phyloP scores from a whole-genome alignment of 2,888 invertebrate genomes.

The Bhutanitis thaidina region DNA sequence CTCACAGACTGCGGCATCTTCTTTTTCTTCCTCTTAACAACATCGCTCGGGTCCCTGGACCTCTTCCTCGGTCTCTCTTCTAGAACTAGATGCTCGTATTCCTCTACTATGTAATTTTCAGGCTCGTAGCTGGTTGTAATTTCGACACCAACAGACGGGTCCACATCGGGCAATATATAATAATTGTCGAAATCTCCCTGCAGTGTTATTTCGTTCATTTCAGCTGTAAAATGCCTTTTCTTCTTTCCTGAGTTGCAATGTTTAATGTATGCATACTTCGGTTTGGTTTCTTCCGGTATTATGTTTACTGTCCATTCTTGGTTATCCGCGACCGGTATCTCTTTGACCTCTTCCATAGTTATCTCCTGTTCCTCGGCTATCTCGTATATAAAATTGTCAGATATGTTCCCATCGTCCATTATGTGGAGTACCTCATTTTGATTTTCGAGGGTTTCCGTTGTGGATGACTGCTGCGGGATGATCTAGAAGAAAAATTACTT shows the following conservation, averaged over 20 bases:
- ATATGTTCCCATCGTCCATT: constrained; percentile 53
- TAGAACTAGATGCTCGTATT: constrained; percentile 59
- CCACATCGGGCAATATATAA: constrained; percentile 69
- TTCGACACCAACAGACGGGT: constrained; percentile 64
- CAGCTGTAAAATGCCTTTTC: constrained; percentile 64
- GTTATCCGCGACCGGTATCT: constrained; percentile 47
- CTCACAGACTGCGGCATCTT: constrained; percentile 40
- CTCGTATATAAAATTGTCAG: constrained; percentile 69
- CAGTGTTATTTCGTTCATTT: constrained; percentile 63
- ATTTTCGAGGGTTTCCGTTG: constrained; percentile 26
- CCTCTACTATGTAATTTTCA: constrained; percentile 64
- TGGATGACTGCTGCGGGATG: constrained; percentile 52
- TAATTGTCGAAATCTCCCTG: constrained; percentile 71
- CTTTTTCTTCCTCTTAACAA: constrained; percentile 32
- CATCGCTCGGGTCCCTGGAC: constrained; percentile 36
- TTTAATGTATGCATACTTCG: constrained; percentile 69
- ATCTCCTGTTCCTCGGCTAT: constrained; percentile 75
- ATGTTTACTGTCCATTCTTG: constrained; percentile 70
- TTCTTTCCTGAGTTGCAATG: constrained; percentile 65
- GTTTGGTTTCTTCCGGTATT: constrained; percentile 53
- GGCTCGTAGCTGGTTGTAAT: constrained; percentile 68
- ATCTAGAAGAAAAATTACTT: constrained; percentile 39
- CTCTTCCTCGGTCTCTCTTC: constrained; percentile 58
- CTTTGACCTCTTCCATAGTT: constrained; percentile 67
- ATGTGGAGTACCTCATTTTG: constrained; percentile 50